A percentile compares a stretch with the other conserved stretches of the same genome.
These are phyloP conservation scores for Otolemur garnettii DNA, from an alignment of 2,113 vertebrate genomes.

Conservation along the genomic window DNA sequence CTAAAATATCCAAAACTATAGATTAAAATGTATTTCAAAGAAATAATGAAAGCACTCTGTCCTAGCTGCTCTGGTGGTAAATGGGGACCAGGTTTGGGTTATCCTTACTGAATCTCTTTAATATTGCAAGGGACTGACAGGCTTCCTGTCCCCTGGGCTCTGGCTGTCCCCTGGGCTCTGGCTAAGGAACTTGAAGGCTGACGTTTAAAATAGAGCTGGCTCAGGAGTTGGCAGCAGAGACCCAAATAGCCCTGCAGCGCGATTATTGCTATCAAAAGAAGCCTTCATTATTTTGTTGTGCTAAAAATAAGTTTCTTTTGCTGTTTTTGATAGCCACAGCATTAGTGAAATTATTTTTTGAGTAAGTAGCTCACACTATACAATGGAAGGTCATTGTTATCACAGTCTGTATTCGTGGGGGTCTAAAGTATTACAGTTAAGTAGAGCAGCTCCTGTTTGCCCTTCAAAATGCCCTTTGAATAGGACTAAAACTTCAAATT, in stretches of 20 bases:
- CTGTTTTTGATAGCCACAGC: background rate
- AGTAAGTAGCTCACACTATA: background rate
- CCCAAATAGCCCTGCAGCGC: background rate
- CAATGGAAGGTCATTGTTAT: background rate
- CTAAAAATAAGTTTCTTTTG: conserved; percentile 45
- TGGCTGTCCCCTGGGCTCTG: background rate
- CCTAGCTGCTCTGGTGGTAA: background rate
- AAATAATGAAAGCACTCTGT: background rate
- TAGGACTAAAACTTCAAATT: conserved; percentile 4
- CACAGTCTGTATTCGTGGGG: background rate
- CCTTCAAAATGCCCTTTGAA: background rate
- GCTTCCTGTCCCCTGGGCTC: background rate
- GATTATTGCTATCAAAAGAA: background rate
- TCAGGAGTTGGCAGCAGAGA: background rate
- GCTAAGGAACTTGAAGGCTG: background rate
- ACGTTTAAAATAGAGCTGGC: background rate
- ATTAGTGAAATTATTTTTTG: background rate
- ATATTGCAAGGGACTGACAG: background rate
- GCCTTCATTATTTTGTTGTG: background rate
- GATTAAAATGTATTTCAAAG: conserved; percentile 14
- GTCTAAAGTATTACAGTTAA: background rate
- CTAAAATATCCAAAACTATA: background rate
- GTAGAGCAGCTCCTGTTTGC: background rate
- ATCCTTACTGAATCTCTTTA: background rate
- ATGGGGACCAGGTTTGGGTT: background rate